Conservation (phyloP, 2,888 invertebrate genomes). For the Brachycybe producta region DNA sequence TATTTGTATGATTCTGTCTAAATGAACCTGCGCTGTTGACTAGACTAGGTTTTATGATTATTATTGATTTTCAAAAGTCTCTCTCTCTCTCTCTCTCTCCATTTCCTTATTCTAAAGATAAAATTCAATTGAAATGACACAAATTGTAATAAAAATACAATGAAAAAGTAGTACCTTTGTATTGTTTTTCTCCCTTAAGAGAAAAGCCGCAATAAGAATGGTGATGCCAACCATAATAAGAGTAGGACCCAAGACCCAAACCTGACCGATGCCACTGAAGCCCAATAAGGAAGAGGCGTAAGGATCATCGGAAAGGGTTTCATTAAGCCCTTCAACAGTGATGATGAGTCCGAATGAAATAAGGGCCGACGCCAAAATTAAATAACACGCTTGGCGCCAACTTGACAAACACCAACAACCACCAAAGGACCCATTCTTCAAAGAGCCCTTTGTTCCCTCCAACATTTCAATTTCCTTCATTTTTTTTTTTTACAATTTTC, state of each 20-base stretch:
- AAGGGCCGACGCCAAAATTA: not conserved
- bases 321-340: not conserved
- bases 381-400: not conserved
- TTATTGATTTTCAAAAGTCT: no score
- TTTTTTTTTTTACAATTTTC: no score
- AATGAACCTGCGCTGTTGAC: no score
- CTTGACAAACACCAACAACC: not conserved
- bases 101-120: no score
- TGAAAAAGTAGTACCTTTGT: not conserved
- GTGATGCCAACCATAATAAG: not conserved
- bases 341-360: not conserved
- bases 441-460: no score
- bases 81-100: no score
- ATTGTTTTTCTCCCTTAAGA: not conserved
- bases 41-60: no score
- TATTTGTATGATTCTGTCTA: no score
- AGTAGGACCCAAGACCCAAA: not conserved
- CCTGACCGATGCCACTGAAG: not conserved
- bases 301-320: not conserved
- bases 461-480: no score
- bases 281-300: not conserved
- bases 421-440: no score
- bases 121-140: no score
- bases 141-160: no score
- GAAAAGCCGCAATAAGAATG: not conserved